A percentile compares a stretch with the other conserved stretches of the same genome.
These are phyloP conservation scores for Nyctalus aviator DNA, from an alignment of 2,797 vertebrate genomes.

Conservation along the genomic window DNA sequence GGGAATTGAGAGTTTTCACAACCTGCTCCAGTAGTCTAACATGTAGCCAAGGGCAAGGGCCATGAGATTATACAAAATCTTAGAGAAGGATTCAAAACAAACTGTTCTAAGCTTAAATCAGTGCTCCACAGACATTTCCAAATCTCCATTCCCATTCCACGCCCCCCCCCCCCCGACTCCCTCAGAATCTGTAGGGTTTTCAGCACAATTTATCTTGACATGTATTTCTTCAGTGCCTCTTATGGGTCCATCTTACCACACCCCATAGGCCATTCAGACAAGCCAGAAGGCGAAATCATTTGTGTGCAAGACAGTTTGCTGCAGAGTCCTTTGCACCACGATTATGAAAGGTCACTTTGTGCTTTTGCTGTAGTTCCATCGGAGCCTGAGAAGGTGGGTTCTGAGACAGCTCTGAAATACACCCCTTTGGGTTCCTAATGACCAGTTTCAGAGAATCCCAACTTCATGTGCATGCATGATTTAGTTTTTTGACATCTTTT, in stretches of 20 bases:
- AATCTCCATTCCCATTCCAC: neutral
- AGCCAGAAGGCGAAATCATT: neutral
- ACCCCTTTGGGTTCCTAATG: slow-evolving; percentile 1
- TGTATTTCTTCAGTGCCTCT: slow-evolving; percentile 29
- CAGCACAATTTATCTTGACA: slow-evolving; percentile 46
- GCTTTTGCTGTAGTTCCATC: neutral
- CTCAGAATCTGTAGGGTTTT: slow-evolving; percentile 52
- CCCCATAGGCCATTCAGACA: neutral
- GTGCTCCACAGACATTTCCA: neutral
- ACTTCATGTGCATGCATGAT: neutral
- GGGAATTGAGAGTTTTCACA: neutral
- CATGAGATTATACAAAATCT: neutral
- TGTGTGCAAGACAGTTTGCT: neutral
- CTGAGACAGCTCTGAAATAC: neutral
- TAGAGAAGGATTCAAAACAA: slow-evolving; percentile 55
- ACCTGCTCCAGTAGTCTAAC: neutral
- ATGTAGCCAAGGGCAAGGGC: slow-evolving; percentile 7
- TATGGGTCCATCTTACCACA: neutral
- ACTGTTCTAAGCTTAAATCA: slow-evolving; percentile 44
- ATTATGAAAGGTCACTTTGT: neutral
- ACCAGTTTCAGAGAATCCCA: slow-evolving; percentile 32
- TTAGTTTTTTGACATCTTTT: slow-evolving; percentile 32
- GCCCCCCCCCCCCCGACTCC: neutral
- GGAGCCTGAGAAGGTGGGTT: neutral
- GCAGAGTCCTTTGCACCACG: neutral